These are phyloP conservation scores for Callorhinus ursinus DNA, from an alignment of 2,113 vertebrate species.

Conservation along the genomic window DNA sequence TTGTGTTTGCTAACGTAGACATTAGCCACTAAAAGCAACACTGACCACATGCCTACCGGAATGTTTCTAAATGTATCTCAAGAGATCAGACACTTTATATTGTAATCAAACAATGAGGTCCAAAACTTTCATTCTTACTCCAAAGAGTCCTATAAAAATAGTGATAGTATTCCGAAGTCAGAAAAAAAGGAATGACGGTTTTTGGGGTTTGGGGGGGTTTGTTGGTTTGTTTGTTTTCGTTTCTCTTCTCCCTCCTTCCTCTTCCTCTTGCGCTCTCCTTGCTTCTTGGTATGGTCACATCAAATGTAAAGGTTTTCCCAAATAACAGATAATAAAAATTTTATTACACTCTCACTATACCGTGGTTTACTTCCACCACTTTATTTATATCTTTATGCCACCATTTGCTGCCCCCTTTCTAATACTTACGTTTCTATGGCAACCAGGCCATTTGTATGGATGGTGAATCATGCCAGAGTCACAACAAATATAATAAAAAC, in stretches of 20 bases:
- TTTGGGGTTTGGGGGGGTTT: neutral
- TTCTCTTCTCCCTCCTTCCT: neutral
- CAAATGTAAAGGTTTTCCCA: conserved; percentile 60
- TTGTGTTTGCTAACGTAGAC: neutral
- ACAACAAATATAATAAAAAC: conserved; percentile 63
- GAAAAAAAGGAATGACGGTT: neutral
- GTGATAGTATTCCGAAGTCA: conserved; percentile 34
- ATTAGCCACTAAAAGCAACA: neutral
- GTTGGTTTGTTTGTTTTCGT: neutral
- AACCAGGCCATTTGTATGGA: conserved; percentile 64
- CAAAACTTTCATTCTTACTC: conserved; percentile 46
- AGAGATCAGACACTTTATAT: neutral
- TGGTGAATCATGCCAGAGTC: conserved; percentile 44
- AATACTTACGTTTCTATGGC: conserved; percentile 59
- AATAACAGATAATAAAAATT: conserved; percentile 69
- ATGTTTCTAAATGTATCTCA: neutral
- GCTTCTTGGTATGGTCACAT: conserved; percentile 50
- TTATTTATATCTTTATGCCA: conserved; percentile 75
- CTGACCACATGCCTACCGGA: neutral
- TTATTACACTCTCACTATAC: conserved; percentile 47
- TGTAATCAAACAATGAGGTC: neutral
- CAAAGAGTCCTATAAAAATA: conserved; percentile 59
- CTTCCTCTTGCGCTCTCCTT: neutral
- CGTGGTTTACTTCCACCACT: conserved; percentile 63
- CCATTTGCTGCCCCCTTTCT: conserved; percentile 34